Conservation (phyloP, 2,888 invertebrate genomes). For the Periphyllus acericola region DNA sequence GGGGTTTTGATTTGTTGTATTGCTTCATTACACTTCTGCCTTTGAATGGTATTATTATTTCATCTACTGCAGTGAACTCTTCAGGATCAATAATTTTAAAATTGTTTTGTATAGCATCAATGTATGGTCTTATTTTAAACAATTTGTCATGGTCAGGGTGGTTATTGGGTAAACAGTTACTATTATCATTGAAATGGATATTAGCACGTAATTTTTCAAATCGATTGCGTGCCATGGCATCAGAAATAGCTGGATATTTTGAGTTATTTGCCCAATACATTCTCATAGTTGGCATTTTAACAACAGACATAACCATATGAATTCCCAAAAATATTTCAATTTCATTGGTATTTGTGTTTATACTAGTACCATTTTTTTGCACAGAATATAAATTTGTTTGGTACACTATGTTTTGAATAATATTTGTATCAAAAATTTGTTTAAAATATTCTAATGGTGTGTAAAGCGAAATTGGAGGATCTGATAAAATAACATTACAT, state of each 20-base stretch:
- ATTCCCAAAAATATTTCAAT: background rate
- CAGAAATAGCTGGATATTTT: background rate
- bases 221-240: constrained; percentile 6
- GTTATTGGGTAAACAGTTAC: constrained; percentile 16
- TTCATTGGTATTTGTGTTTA: constrained; percentile 26
- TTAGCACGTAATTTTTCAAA: background rate
- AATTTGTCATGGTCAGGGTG: constrained; percentile 33
- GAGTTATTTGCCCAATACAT: background rate
- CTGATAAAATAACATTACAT: background rate
- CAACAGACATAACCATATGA: constrained; percentile 14
- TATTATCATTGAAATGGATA: constrained; percentile 29
- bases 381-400: background rate
- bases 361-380: constrained; percentile 7
- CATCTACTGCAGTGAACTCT: too few relatives aligned
- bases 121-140: constrained; percentile 8
- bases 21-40: too few relatives aligned
- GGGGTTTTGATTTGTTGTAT: too few relatives aligned
- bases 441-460: constrained; percentile 39
- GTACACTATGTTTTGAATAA: background rate
- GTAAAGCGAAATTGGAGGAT: background rate
- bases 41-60: too few relatives aligned
- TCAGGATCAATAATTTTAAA: too few relatives aligned
- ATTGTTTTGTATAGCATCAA: too few relatives aligned
- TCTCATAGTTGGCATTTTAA: constrained; percentile 14
- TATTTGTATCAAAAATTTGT: background rate